Base-by-base conservation (phyloP, 2,888 invertebrate genomes). In the Mythimna pallens region DNA sequence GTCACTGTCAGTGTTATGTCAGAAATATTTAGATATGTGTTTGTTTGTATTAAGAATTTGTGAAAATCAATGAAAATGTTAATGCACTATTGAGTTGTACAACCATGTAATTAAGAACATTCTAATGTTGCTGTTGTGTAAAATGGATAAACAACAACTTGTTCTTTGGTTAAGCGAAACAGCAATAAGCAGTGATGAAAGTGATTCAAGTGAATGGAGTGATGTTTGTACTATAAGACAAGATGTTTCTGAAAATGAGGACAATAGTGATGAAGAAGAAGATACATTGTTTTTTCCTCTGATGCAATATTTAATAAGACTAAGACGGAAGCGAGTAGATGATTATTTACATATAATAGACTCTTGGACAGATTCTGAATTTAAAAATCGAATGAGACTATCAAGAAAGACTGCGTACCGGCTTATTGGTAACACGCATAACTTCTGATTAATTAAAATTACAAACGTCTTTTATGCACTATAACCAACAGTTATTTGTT, bases 311-410 rank as follows among this genome's bases (percentile, higher is more conserved):
- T 84, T 93, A 78, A 86, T 92, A 70, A 88, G 92, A 77, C 79
- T 90, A 55, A 86, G 89, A 80, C 85, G 91, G 73, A 91, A 90
- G 83, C 87, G 93, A 70, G 90, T 93, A 10, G 93, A 94, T 77
- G 93, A 94, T 78, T 94, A 93, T 78, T 88, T 93, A 64, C 91
- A 93, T 64, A 92, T 92, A 52, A 89, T 94, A 22, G 93, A 93
- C 62, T 93, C 93, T 22, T 94, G 93, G 93, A 90, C 90, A 7
- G 93, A 93, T 77, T 71, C 86, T 5, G 93, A 93, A 82, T 94
- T 94, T 75, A 93, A 92, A 88, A 93, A 89, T 78, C 89, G 91
- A 14, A 86, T 94, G 79, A 83, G 93, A 70, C 65, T 94, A 71
- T 92, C 93, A 22, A 89, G 92, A 73, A 89, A 90, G 82, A 93